Evolutionary conservation across 64 coral and sea anemone species (phyloP).

Genomic region (Pocillopora verrucosa): DNA sequence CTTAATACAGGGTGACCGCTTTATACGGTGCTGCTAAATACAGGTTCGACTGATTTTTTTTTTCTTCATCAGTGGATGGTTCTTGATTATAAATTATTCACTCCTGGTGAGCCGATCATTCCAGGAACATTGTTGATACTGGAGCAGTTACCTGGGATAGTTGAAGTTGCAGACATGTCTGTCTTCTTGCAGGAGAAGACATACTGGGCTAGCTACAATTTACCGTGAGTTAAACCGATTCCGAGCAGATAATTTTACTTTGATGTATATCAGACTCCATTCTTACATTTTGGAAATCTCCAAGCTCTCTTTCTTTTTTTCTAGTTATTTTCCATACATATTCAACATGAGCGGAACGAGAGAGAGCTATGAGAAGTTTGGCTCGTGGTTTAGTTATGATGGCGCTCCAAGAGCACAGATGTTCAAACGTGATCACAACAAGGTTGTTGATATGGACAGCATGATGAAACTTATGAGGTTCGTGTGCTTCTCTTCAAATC

Average conservation of each 20-base stretch:
- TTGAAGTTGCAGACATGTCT: constrained; percentile 87
- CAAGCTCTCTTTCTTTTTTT: background rate
- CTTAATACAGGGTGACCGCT: too few relatives aligned
- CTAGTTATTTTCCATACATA: constrained; percentile 80
- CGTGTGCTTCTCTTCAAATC: too few relatives aligned
- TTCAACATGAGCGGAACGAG: constrained; percentile 74
- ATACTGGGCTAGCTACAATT: constrained; percentile 97
- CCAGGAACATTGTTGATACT: constrained; percentile 79
- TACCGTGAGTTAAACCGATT: constrained; percentile 65
- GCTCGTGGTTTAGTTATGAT: constrained; percentile 85
- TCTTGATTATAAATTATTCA: constrained; percentile 93
- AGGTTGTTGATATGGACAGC: constrained; percentile 75
- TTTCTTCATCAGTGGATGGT: constrained; percentile 86
- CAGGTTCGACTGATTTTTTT: background rate
- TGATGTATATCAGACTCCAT: too few relatives aligned
- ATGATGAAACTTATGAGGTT: constrained; percentile 96
- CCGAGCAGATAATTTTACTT: background rate
- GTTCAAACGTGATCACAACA: constrained; percentile 84
- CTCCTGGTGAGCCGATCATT: constrained; percentile 58
- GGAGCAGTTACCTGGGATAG: constrained; percentile 90
- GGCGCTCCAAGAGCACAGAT: constrained; percentile 82
- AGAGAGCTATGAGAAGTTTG: constrained; percentile 54
- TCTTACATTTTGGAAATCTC: too few relatives aligned
- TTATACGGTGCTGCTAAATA: too few relatives aligned
- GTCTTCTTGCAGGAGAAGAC: constrained; percentile 71